Conservation (phyloP, 2,797 vertebrate species). For the Karalla daura region DNA sequence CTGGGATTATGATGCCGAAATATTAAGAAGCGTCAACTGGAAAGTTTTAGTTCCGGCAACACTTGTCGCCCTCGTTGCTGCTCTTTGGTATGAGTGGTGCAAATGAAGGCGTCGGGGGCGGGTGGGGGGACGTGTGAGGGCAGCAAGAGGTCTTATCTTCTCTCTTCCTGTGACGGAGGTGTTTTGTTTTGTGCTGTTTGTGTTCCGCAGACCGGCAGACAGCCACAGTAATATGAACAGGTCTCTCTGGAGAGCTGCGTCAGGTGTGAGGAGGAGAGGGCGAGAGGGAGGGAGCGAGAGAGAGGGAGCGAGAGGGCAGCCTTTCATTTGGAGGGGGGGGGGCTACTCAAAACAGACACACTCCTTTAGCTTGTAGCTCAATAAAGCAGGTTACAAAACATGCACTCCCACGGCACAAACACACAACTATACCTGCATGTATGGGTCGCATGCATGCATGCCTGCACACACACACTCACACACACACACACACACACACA, state of each 20-base stretch:
- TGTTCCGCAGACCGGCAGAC: constrained; percentile 64
- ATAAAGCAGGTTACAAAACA: constrained; percentile 65
- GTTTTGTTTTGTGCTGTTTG: constrained; percentile 68
- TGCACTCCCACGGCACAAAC: constrained; percentile 20
- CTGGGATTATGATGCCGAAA: neutral
- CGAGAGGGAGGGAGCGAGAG: no score
- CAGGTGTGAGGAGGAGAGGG: constrained; percentile 30
- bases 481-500: constrained; percentile 5
- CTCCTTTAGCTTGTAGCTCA: constrained; percentile 65
- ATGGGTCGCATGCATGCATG: constrained; percentile 52
- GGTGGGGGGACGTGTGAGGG: constrained; percentile 39
- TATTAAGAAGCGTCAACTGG: neutral
- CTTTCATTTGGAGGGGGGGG: constrained; percentile 64
- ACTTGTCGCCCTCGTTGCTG: constrained; percentile 20
- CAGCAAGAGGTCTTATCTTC: constrained; percentile 28
- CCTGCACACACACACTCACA: constrained; percentile 17
- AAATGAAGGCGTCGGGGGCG: constrained; percentile 28
- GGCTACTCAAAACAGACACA: constrained; percentile 51
- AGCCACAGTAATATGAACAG: constrained; percentile 65
- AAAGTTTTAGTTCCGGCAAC: constrained; percentile 2
- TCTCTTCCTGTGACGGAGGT: constrained; percentile 19
- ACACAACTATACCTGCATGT: constrained; percentile 35
- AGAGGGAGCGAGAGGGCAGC: constrained; percentile 58
- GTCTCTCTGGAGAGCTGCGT: constrained; percentile 60
- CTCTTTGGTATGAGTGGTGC: constrained; percentile 16